phyloP scores from a whole-genome alignment of 1,140 invertebrate species.

The Lethrus apterus region DNA sequence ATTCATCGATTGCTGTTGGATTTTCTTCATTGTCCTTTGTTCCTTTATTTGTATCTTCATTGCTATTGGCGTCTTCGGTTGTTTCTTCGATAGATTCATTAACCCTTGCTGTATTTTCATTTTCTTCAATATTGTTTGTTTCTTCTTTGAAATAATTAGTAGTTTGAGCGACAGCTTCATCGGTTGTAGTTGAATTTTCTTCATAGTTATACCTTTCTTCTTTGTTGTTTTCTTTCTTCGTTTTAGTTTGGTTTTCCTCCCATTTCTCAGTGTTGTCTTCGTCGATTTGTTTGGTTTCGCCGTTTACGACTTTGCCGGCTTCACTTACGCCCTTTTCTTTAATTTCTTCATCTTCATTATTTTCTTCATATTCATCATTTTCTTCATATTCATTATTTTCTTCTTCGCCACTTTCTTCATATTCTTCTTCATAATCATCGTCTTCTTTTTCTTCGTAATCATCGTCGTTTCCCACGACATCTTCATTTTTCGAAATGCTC shows the following conservation, averaged over 20 bases:
- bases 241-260: background rate
- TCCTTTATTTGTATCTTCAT: background rate
- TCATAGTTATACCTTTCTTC: background rate
- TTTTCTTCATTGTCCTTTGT: too few relatives aligned
- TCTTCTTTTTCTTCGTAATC: background rate
- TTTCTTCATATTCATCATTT: background rate
- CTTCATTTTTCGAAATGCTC: background rate
- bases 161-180: background rate
- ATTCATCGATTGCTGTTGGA: too few relatives aligned
- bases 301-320: background rate
- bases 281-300: background rate
- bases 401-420: background rate
- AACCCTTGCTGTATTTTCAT: too few relatives aligned
- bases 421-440: background rate
- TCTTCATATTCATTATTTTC: constrained; percentile 2
- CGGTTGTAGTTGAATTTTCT: background rate
- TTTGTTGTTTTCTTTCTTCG: background rate
- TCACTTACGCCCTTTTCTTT: background rate
- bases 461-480: background rate
- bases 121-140: too few relatives aligned
- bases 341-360: background rate
- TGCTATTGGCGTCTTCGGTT: too few relatives aligned
- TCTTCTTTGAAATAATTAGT: too few relatives aligned
- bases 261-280: background rate
- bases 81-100: too few relatives aligned